Base-by-base conservation (phyloP, 2,797 vertebrate genomes). In the Geotrypetes seraphini region DNA sequence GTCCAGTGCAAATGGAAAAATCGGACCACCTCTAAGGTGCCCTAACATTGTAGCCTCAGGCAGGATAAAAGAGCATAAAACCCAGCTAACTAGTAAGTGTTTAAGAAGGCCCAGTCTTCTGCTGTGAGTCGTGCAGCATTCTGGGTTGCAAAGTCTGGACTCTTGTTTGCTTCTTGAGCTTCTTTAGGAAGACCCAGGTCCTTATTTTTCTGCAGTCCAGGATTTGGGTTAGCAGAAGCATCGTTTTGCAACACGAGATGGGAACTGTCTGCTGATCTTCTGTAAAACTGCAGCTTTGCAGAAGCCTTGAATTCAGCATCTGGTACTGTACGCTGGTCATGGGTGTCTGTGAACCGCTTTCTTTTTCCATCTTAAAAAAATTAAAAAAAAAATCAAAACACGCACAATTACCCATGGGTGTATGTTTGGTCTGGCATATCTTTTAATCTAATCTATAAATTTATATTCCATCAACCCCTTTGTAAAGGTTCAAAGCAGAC, bases 41-140 rank as follows among this genome's bases (percentile, higher is more conserved):
- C n/a, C n/a, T n/a, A n/a, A n/a, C n/a, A n/a, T n/a, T n/a, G n/a
- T n/a, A n/a, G n/a, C n/a, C n/a, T n/a, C n/a, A n/a, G n/a, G n/a
- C n/a, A n/a, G n/a, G n/a, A n/a, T n/a, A n/a, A n/a, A n/a, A n/a
- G n/a, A n/a, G n/a, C n/a, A n/a, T n/a, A n/a, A n/a, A n/a, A n/a
- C n/a, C n/a, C n/a, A n/a, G n/a, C n/a, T n/a, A n/a, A n/a, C n/a
- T n/a, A 96, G 49, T 96, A 97, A 53, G 75, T 85, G 63, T 92
- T 89, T 57, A 97, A 60, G 59, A 97, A 67, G 52, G 92, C 82
- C 53, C 87, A 70, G 63, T 97, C 93, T 43, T 89, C 86, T 26
- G 68, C 50, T 15, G 81, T 71, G 14, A 96, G 64, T 53, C 75
- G 64, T 10, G 78, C 47, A 8, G 72, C 69, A 13, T 65, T 72